Percentiles rank a stretch among this genome's conserved stretches.
These are phyloP conservation scores for Cephus runcator DNA, from an alignment of 2,888 invertebrate species.

Conservation along the genomic window DNA sequence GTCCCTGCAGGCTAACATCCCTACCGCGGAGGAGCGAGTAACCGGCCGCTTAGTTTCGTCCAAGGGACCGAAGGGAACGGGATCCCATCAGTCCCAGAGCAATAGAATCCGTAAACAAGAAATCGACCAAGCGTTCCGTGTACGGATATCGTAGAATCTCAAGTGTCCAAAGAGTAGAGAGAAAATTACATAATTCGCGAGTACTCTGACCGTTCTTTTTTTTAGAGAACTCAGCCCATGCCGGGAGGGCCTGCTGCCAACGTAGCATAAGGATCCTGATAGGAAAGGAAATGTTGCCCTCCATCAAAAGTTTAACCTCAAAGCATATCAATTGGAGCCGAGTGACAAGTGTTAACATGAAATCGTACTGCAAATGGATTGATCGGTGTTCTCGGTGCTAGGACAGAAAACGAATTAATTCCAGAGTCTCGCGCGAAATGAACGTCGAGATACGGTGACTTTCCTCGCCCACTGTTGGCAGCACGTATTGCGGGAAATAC, in stretches of 20 bases:
- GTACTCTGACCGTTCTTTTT: constrained; percentile 15
- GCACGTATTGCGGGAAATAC: constrained; percentile 51
- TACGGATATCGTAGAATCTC: background rate
- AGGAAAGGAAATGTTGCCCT: background rate
- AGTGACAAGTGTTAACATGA: background rate
- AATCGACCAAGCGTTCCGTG: background rate
- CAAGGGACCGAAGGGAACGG: constrained; percentile 52
- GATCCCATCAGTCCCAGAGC: constrained; percentile 28
- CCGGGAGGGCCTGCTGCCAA: constrained; percentile 22
- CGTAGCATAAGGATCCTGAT: constrained; percentile 13
- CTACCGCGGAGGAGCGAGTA: constrained; percentile 46
- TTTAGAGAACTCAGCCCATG: constrained; percentile 12
- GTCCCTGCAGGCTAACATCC: constrained; percentile 48
- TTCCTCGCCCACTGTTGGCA: constrained; percentile 34
- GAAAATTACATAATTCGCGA: constrained; percentile 37
- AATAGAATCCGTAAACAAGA: background rate
- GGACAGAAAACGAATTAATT: background rate
- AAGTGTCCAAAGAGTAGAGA: background rate
- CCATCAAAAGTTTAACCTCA: background rate
- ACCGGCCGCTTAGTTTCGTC: constrained; percentile 53
- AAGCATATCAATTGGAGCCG: background rate
- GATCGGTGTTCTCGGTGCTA: background rate
- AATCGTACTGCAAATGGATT: background rate
- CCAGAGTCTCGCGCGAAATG: constrained; percentile 11
- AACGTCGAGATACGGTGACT: constrained; percentile 3